phyloP scores from a whole-genome alignment of 2,888 invertebrate genomes.

The Amblyjoppa fuscipennis region DNA sequence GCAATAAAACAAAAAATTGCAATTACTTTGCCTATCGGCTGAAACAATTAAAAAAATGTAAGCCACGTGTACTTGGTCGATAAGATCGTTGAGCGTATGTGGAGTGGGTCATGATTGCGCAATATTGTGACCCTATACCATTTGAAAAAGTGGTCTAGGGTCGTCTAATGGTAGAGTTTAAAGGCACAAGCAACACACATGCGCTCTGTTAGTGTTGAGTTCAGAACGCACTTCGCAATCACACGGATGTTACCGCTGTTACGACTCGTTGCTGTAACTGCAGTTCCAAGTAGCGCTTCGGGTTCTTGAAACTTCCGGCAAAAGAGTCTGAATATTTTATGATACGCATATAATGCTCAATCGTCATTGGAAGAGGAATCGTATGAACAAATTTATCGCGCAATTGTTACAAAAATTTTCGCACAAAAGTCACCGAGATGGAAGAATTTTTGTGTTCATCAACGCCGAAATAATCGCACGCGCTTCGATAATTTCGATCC shows the following conservation, averaged over 20 bases:
- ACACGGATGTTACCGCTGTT: not conserved
- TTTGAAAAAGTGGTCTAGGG: slow-evolving; percentile 2
- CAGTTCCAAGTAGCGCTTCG: not conserved
- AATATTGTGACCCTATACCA: slow-evolving; percentile 14
- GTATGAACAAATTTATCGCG: too few species aligned
- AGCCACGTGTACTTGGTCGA: slow-evolving; percentile 13
- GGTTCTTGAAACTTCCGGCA: not conserved
- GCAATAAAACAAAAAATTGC: not conserved
- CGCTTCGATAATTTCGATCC: not conserved
- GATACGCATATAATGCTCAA: not conserved
- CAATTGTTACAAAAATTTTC: too few species aligned
- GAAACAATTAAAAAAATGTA: not conserved
- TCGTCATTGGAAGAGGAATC: too few species aligned
- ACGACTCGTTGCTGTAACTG: too few species aligned
- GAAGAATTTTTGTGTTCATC: too few species aligned
- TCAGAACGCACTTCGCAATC: not conserved
- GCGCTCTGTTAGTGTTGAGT: not conserved
- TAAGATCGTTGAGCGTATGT: slow-evolving; percentile 5
- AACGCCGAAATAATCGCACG: too few species aligned
- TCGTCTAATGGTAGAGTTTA: not conserved
- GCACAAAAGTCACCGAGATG: too few species aligned
- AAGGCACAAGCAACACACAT: not conserved
- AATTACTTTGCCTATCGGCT: not conserved
- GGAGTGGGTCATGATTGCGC: slow-evolving; percentile 42
- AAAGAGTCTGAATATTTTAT: not conserved